Conservation (phyloP, 2,797 vertebrate species). For the Phataginus tetradactyla region DNA sequence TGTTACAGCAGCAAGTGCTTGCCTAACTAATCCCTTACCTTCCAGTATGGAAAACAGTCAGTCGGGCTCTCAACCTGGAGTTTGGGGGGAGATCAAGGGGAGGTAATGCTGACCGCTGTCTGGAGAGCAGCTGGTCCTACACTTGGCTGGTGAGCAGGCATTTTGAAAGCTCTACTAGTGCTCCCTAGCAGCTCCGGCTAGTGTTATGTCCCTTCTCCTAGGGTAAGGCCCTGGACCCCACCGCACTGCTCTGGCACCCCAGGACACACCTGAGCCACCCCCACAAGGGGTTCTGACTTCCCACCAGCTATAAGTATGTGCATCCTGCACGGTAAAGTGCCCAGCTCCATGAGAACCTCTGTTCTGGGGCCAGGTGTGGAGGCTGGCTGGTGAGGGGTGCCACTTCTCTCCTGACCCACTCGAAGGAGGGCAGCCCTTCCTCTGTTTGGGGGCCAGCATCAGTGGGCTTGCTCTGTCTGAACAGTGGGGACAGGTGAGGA, state of each 20-base stretch:
- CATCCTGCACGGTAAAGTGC: not conserved
- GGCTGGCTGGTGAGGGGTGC: no score
- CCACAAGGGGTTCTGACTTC: not conserved
- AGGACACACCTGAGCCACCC: not conserved
- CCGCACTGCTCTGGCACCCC: not conserved
- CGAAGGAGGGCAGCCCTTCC: not conserved
- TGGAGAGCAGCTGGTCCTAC: not conserved
- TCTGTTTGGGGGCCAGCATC: not conserved
- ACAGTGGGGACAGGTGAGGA: not conserved
- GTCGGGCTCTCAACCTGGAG: not conserved
- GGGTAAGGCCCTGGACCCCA: not conserved
- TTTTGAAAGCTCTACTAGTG: not conserved
- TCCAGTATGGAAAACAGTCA: not conserved
- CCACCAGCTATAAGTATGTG: no score
- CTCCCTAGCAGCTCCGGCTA: not conserved
- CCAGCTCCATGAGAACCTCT: not conserved
- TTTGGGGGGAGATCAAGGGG: not conserved
- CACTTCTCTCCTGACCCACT: not conserved
- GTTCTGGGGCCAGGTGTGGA: accelerated
- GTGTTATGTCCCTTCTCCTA: not conserved
- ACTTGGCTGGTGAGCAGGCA: not conserved
- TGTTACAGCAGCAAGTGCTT: not conserved
- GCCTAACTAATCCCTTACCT: not conserved
- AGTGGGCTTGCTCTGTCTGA: not conserved
- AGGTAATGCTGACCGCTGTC: not conserved